Conservation (phyloP, 2,888 invertebrate genomes). For the Eupithecia subfuscata region DNA sequence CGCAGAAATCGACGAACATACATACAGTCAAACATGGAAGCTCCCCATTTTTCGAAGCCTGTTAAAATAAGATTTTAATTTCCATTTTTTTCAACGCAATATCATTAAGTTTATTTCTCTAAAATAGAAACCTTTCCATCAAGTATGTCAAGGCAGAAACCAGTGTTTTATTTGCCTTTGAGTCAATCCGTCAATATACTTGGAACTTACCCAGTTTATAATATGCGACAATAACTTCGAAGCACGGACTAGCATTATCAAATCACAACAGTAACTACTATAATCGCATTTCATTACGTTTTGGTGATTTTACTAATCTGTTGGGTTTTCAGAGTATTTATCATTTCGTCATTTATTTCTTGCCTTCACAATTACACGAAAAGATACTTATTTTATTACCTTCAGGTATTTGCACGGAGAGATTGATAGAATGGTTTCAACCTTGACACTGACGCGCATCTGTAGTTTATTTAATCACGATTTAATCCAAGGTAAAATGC, state of each 20-base stretch:
- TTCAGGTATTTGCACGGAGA: too few relatives aligned
- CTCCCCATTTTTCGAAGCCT: too few relatives aligned
- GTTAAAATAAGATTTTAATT: background rate
- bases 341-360: too few relatives aligned
- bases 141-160: constrained; percentile 1
- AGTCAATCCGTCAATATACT: background rate
- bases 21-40: too few relatives aligned
- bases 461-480: too few relatives aligned
- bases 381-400: too few relatives aligned
- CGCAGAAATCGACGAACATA: too few relatives aligned
- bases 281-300: too few relatives aligned
- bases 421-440: background rate
- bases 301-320: background rate
- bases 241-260: background rate
- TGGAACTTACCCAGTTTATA: background rate
- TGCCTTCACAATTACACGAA: too few relatives aligned
- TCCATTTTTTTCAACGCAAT: background rate
- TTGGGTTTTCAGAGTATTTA: background rate
- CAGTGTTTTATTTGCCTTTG: background rate
- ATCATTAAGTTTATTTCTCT: background rate
- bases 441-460: background rate
- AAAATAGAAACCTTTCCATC: background rate
- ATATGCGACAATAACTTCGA: background rate
- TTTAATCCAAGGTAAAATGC: too few relatives aligned
- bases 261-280: background rate